These are phyloP conservation scores for Triops cancriformis DNA, from an alignment of 1,140 invertebrate species.

Conservation along the genomic window DNA sequence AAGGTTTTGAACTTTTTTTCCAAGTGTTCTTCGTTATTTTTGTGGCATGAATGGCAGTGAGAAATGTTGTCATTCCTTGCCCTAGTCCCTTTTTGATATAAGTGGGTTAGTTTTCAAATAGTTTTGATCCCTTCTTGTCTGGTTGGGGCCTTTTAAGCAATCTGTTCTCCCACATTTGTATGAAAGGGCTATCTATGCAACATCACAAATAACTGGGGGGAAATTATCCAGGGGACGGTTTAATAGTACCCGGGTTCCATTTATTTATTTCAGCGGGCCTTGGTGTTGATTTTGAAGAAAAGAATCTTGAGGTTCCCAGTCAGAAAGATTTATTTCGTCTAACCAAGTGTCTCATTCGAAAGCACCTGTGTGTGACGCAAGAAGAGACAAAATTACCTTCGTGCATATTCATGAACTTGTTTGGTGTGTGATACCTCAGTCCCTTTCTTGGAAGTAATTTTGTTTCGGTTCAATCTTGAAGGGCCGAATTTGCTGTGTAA, in stretches of 20 bases:
- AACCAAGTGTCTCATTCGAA: not conserved
- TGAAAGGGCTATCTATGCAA: not conserved
- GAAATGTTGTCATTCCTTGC: not conserved
- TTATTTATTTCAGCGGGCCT: not conserved
- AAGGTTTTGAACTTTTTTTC: not conserved
- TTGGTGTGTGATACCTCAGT: conserved; percentile 9
- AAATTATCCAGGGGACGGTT: not conserved
- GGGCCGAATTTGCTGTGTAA: not conserved
- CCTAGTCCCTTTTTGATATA: conserved; percentile 1
- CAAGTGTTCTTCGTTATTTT: not conserved
- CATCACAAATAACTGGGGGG: not conserved
- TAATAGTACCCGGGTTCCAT: not conserved
- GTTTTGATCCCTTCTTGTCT: not conserved
- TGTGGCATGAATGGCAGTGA: not conserved
- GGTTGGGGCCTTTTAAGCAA: not conserved
- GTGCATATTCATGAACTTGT: not conserved
- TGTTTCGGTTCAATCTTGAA: not conserved
- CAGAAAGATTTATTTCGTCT: not conserved
- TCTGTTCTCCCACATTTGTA: not conserved
- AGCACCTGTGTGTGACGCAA: not conserved
- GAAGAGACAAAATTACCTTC: not conserved
- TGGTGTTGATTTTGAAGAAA: not conserved
- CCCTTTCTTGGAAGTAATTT: not conserved
- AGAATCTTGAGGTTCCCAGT: not conserved
- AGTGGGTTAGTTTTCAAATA: not conserved